A percentile compares a stretch with the other conserved stretches of the same genome.
These are phyloP conservation scores for Kradibia gibbosae DNA, from an alignment of 1,140 invertebrate species.

Conservation along the genomic window DNA sequence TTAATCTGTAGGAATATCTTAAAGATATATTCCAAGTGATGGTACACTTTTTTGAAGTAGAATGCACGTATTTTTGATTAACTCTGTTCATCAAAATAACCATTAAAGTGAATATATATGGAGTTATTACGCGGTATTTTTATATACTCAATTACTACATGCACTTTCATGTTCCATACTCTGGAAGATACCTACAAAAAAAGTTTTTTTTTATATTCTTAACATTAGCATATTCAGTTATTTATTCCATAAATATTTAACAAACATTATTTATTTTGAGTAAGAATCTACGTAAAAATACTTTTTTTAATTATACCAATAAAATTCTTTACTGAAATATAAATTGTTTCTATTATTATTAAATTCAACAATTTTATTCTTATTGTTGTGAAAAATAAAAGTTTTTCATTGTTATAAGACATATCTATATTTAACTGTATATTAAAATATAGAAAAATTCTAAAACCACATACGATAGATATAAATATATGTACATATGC, in stretches of 20 bases:
- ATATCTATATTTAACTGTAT: too few relatives aligned
- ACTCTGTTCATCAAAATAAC: neutral
- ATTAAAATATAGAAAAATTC: too few relatives aligned
- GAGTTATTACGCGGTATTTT: too few relatives aligned
- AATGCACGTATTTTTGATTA: neutral
- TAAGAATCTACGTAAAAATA: neutral
- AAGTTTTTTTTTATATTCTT: neutral
- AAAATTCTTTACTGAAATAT: too few relatives aligned
- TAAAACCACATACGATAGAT: too few relatives aligned
- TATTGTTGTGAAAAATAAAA: too few relatives aligned
- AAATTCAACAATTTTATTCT: too few relatives aligned
- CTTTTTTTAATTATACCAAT: neutral
- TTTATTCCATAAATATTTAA: neutral
- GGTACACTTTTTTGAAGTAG: neutral
- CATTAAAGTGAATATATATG: neutral
- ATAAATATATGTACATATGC: too few relatives aligned
- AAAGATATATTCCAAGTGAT: neutral
- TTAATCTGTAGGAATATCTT: neutral
- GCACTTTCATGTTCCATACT: neutral
- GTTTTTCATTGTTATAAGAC: too few relatives aligned
- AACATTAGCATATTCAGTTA: neutral
- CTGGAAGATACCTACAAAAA: neutral
- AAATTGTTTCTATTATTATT: too few relatives aligned
- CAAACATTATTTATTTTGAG: neutral
- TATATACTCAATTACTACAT: too few relatives aligned